Percentiles rank a stretch among this genome's conserved stretches.
Evolutionary conservation across 2,888 invertebrate species (phyloP).

Genomic region (Ophion ellenae): DNA sequence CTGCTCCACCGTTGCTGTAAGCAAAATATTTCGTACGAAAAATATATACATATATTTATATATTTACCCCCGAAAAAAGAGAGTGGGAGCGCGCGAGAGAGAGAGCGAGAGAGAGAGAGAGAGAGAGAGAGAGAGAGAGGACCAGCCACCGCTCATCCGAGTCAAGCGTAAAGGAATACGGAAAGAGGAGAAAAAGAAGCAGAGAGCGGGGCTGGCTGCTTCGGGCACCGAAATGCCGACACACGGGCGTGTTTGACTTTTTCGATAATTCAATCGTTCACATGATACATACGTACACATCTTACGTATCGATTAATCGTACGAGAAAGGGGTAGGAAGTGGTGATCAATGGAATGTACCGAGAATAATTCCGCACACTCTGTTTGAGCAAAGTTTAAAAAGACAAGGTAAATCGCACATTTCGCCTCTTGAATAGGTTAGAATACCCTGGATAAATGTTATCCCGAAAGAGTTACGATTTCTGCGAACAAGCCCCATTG

Average conservation of each 20-base stretch:
- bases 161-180: background rate
- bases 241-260: slow-evolving; percentile 76
- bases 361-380: slow-evolving; percentile 69
- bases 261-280: slow-evolving; percentile 66
- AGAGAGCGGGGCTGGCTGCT: slow-evolving; percentile 5
- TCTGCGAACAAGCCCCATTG: background rate
- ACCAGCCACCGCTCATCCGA: slow-evolving; percentile 15
- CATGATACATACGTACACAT: slow-evolving; percentile 63
- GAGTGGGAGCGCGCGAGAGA: slow-evolving; percentile 28
- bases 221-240: slow-evolving; percentile 73
- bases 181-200: background rate
- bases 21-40: background rate
- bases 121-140: slow-evolving; percentile 13
- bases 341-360: slow-evolving; percentile 72
- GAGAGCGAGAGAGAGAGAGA: slow-evolving; percentile 32
- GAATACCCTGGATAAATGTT: slow-evolving; percentile 57
- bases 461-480: slow-evolving; percentile 12
- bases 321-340: slow-evolving; percentile 66
- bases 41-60: background rate
- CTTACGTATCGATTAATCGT: slow-evolving; percentile 74
- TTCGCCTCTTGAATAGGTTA: slow-evolving; percentile 73
- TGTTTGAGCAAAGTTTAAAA: slow-evolving; percentile 73
- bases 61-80: background rate
- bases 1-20: slow-evolving; percentile 7
- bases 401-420: slow-evolving; percentile 55